Evolutionary conservation across 2,888 invertebrate species (phyloP).

Genomic region (Himalopsyche tibetana): DNA sequence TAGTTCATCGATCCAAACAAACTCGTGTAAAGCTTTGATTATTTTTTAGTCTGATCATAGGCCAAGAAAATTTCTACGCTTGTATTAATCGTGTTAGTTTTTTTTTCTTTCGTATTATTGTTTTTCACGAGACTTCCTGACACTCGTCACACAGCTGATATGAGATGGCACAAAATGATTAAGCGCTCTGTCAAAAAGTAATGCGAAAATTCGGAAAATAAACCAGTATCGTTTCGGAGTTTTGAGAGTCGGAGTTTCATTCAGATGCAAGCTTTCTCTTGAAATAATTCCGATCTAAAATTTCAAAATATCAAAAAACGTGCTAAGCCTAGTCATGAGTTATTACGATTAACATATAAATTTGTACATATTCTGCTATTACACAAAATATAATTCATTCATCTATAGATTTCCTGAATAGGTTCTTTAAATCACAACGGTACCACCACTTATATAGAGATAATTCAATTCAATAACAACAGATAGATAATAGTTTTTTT

Average conservation of each 20-base stretch:
- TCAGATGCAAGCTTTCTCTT: neutral
- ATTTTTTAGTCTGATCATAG: neutral
- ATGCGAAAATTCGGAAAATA: neutral
- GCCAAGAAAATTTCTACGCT: neutral
- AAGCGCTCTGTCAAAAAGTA: constrained; percentile 25
- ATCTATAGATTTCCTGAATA: too few relatives aligned
- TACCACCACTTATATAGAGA: too few relatives aligned
- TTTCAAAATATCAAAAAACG: too few relatives aligned
- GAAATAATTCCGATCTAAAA: neutral
- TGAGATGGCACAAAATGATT: constrained; percentile 34
- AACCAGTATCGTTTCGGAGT: neutral
- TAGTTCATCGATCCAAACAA: too few relatives aligned
- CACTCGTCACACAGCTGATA: constrained; percentile 34
- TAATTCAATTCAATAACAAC: too few relatives aligned
- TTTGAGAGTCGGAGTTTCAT: neutral
- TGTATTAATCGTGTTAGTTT: constrained; percentile 17
- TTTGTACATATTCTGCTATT: too few relatives aligned
- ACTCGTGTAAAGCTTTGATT: too few relatives aligned
- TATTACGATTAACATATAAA: too few relatives aligned
- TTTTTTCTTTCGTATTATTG: constrained; percentile 1
- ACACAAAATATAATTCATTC: too few relatives aligned
- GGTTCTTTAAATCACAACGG: too few relatives aligned
- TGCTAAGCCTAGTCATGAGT: too few relatives aligned
- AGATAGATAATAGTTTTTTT: too few relatives aligned
- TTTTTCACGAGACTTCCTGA: constrained; percentile 32